These are phyloP conservation scores for Cephus pulcher DNA, from an alignment of 2,888 invertebrate species.

Conservation along the genomic window DNA sequence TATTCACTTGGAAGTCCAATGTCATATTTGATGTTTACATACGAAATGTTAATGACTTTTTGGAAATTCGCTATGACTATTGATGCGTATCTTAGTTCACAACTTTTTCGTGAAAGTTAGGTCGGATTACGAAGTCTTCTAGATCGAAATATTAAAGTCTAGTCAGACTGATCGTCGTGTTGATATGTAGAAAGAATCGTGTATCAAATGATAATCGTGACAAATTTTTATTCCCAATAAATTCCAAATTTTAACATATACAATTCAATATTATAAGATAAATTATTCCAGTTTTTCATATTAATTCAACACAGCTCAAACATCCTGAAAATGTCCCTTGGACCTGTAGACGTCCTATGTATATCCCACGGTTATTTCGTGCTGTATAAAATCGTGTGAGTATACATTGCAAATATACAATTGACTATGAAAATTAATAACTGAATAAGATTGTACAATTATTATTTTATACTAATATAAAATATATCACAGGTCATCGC, in stretches of 20 bases:
- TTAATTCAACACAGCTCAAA: background rate
- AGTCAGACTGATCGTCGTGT: background rate
- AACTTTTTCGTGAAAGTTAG: background rate
- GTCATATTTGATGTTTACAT: background rate
- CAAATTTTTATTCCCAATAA: background rate
- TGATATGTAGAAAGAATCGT: background rate
- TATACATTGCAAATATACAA: background rate
- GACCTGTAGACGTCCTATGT: background rate
- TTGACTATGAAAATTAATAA: background rate
- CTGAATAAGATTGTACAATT: background rate
- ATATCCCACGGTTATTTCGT: background rate
- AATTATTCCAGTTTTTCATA: background rate
- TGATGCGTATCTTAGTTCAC: background rate
- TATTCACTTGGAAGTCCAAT: background rate
- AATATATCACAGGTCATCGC: background rate
- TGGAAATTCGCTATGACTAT: background rate
- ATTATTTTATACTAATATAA: background rate
- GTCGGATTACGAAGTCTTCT: background rate
- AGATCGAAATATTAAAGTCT: background rate
- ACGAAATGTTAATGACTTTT: background rate
- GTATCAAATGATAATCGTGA: too few relatives aligned
- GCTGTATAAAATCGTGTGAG: background rate
- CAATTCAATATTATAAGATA: background rate
- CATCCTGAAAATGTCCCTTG: background rate
- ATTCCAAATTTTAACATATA: background rate